Conservation (phyloP, 2,888 invertebrate species). For the Scaptomyza cyrtandrae region DNA sequence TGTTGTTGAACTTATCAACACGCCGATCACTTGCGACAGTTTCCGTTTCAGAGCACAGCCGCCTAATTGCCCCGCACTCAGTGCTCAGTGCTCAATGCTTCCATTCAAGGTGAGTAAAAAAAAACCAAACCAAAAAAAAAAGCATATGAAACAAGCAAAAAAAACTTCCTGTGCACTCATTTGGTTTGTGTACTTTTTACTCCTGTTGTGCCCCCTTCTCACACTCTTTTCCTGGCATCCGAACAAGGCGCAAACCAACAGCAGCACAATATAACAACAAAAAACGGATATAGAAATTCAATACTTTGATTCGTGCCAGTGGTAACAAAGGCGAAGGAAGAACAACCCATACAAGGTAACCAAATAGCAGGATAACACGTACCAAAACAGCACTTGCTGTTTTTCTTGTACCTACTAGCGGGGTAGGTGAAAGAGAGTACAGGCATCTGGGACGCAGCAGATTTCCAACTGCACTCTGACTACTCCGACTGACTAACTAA, state of each 20-base stretch:
- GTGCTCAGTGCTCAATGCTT: conserved; percentile 16
- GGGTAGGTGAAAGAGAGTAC: not conserved
- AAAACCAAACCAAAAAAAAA: conserved; percentile 22
- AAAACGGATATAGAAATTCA: conserved; percentile 84
- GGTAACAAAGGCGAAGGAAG: conserved; percentile 61
- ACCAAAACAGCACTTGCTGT: conserved; percentile 69
- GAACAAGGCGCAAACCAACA: conserved; percentile 55
- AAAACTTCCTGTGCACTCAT: conserved; percentile 75
- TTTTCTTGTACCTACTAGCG: conserved; percentile 6
- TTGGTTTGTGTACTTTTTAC: conserved; percentile 51
- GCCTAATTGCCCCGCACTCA: conserved; percentile 61
- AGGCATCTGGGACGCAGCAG: conserved; percentile 16
- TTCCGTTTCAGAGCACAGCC: conserved; percentile 77
- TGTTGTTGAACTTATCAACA: conserved; percentile 75
- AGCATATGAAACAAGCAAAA: conserved; percentile 4
- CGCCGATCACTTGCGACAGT: conserved; percentile 81
- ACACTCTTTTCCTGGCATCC: conserved; percentile 1
- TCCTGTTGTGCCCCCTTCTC: conserved; percentile 20
- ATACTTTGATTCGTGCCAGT: conserved; percentile 84
- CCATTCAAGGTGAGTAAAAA: conserved; percentile 67
- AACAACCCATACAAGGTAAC: conserved; percentile 79
- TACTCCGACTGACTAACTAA: conserved; percentile 49
- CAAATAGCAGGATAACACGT: conserved; percentile 78
- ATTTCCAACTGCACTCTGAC: conserved; percentile 50
- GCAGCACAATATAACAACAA: conserved; percentile 55